Evolutionary conservation across 2,113 vertebrate species (phyloP), one percentile per base, ranked within the genome.

Genomic region (Gila orcuttii): DNA sequence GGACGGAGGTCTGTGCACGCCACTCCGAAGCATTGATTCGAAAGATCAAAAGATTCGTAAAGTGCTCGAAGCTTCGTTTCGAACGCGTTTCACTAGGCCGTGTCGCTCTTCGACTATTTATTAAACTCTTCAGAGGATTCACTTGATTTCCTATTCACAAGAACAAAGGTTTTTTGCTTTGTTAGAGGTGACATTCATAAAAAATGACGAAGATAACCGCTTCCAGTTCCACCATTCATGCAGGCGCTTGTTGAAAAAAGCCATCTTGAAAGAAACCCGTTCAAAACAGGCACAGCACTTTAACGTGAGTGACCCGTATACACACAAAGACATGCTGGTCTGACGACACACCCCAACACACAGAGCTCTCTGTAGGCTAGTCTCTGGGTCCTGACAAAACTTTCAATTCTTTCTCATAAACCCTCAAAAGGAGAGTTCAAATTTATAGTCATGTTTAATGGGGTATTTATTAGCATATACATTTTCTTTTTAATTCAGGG

Each of bases 261-360:
- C 42, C 68, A 28, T 79, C 42, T 69, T 36, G 79, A 82, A 66
- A 83, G 82, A 57, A 83, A 82, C 55, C 68, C 71, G 57, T 21
- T 50, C 17, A 74, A 60, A 60, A 74, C 1, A 47, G 0, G 42
- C 42, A 12, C 80, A 71, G 68, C 79, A 73, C 82, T 83, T 83
- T 39, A 86, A 82, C 59, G 79, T 47, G 62, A 82, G 71, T 66
- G 75, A 81, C 82, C 85, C 36, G 6, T 79, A 80, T 66, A 28
- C 75, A 84, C 86, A 85, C 87, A 89, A 17, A 50, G 59, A 79
- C 69, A 62, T 64, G 77, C 79, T 80, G 71, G 81, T 62, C 60
- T 59, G 31, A 45, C n/a, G 42, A 80, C 55, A 76, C 47, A 85
- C 19, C 42, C 83, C 64, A 86, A 90, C 89, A 82, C 86, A 90